Conservation (phyloP, 2,888 invertebrate genomes). For the Noctua janthina region DNA sequence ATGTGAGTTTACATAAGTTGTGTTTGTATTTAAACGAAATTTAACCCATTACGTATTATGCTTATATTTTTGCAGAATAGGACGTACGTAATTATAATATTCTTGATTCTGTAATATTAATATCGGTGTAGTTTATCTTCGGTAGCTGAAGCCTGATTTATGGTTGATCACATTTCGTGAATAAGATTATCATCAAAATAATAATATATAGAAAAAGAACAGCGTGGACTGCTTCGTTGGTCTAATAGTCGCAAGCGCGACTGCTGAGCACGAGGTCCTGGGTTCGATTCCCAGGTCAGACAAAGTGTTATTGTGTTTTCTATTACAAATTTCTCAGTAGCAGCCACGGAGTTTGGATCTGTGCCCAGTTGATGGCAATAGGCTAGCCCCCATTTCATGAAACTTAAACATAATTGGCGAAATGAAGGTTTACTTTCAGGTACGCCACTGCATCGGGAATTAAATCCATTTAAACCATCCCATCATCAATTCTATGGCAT, state of each 20-base stretch:
- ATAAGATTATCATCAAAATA: neutral
- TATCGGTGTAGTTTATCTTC: neutral
- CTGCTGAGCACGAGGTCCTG: neutral
- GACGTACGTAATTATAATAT: neutral
- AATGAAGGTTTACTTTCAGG: neutral
- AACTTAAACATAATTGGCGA: neutral
- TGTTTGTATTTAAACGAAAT: constrained; percentile 6
- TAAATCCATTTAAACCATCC: too few relatives aligned
- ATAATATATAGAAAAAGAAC: neutral
- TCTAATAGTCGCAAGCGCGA: neutral
- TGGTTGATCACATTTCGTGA: neutral
- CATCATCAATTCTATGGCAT: neutral
- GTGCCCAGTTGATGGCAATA: neutral
- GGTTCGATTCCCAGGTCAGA: neutral
- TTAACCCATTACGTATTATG: neutral
- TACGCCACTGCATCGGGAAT: neutral
- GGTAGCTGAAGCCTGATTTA: neutral
- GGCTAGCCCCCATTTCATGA: neutral
- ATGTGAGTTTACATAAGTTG: neutral
- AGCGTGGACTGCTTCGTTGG: neutral
- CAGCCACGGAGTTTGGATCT: neutral
- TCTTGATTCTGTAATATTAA: neutral
- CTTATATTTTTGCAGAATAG: neutral
- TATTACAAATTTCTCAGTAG: neutral
- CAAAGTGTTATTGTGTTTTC: neutral